A percentile compares a stretch with the other conserved stretches of the same genome.
phyloP scores from a whole-genome alignment of 2,888 invertebrate genomes.

The Limulus polyphemus region DNA sequence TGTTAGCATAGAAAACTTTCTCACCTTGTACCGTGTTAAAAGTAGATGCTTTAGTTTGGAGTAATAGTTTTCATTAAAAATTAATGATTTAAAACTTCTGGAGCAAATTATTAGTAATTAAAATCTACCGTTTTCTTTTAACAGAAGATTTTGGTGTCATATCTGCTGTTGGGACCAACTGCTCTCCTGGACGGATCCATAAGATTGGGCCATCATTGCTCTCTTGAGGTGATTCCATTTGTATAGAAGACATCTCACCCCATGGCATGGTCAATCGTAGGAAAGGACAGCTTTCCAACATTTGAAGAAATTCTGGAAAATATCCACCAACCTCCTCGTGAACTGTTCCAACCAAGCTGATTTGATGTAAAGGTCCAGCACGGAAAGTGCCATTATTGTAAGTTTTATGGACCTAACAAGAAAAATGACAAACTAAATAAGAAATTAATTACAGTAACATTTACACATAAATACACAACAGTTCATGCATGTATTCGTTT shows the following conservation, averaged over 20 bases:
- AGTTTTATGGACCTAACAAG: constrained; percentile 23
- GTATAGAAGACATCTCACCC: constrained; percentile 78
- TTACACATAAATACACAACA: too few relatives aligned
- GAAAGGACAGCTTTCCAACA: constrained; percentile 73
- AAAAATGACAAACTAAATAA: too few relatives aligned
- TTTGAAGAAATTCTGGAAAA: constrained; percentile 75
- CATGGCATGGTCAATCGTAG: constrained; percentile 89
- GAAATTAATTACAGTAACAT: too few relatives aligned
- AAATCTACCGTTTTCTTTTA: constrained; percentile 70
- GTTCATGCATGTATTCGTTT: too few relatives aligned
- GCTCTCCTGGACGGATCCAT: constrained; percentile 97
- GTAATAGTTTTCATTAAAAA: too few relatives aligned
- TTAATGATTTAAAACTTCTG: too few relatives aligned
- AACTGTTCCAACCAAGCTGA: constrained; percentile 90
- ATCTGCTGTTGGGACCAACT: constrained; percentile 88
- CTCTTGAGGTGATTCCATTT: constrained; percentile 68
- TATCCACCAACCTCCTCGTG: constrained; percentile 93
- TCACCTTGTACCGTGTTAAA: too few relatives aligned
- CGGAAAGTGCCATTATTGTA: constrained; percentile 86
- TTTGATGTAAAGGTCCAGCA: constrained; percentile 86
- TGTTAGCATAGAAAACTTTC: too few relatives aligned
- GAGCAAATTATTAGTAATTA: constrained; percentile 39
- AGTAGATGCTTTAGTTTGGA: too few relatives aligned
- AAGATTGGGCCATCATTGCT: constrained; percentile 97
- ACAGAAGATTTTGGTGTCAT: constrained; percentile 55